Base-by-base conservation (phyloP, 2,888 invertebrate species). In the Epirrhoe tristata region DNA sequence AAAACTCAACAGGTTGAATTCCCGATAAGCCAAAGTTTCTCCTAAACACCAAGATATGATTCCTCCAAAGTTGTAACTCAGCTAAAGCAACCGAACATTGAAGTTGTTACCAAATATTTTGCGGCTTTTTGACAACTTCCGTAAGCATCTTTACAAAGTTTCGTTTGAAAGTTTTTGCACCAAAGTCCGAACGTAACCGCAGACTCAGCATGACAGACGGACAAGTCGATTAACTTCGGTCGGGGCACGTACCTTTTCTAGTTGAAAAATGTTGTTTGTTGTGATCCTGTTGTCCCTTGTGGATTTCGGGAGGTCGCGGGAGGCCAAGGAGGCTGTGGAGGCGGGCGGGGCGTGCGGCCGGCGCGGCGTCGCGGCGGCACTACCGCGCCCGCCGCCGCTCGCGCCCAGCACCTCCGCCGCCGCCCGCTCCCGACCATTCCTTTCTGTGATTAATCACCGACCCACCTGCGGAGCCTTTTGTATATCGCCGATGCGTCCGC, bases 401-500 rank as follows among this genome's bases (percentile, higher is more conserved):
- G 74, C 78, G 83, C 83, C 80, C 78, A 65, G 70, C 79, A 77
- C 70, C 66, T 63, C 75, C 78, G 77, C 79, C 79, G 77, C 75
- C 76, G 74, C 73, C 73, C 54, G 78, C 78, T 17, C 55, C 52
- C 58, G 50, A 16, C 17, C 24, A 87, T 89, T 88, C 86, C 85
- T 85, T 79, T 86, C 88, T 75, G 88, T 90, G 91, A 93, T 91
- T 92, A 90, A 92, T 92, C 83, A 86, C 79, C 86, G 78, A 88
- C 85, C 92, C 91, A 93, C 93, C 93, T 93, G 93, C 90, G 88
- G 90, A 92, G 88, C 91, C 91, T 91, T 89, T 85, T 89, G 85
- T 88, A 79, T 81, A 85, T 80, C 79, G 74, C 79, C 84, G 82
- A 84, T 87, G 86, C 81, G 79, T 83, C 78, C 74, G 77, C 81